Evolutionary conservation across 2,888 invertebrate genomes (phyloP).

Genomic region (Octonoba sinensis): DNA sequence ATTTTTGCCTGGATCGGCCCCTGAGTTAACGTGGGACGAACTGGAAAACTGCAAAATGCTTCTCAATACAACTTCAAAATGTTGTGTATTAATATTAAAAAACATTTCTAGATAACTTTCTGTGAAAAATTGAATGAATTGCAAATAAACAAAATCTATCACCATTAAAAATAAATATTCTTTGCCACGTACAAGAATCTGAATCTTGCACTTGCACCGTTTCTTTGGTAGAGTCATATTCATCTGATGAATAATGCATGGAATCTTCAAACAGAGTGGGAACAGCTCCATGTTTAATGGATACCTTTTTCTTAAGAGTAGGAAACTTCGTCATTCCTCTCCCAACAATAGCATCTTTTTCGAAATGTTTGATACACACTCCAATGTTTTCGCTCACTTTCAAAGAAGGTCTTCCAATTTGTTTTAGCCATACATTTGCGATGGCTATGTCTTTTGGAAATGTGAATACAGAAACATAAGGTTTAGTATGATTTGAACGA

Average conservation of each 20-base stretch:
- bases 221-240: not conserved
- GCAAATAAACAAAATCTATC: too few relatives aligned
- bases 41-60: too few relatives aligned
- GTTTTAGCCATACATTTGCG: constrained; percentile 33
- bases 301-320: constrained; percentile 22
- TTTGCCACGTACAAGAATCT: constrained; percentile 19
- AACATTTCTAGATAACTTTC: too few relatives aligned
- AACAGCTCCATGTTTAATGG: constrained; percentile 34
- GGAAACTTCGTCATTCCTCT: not conserved
- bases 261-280: constrained; percentile 24
- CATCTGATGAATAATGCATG: constrained; percentile 6
- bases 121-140: too few relatives aligned
- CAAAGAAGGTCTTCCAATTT: constrained; percentile 23
- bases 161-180: not conserved
- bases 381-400: constrained; percentile 23
- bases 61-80: too few relatives aligned
- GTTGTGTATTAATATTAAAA: too few relatives aligned
- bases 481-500: constrained; percentile 21
- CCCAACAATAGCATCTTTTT: constrained; percentile 25
- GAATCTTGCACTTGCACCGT: constrained; percentile 4
- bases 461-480: constrained; percentile 35
- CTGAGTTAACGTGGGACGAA: too few relatives aligned
- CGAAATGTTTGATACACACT: constrained; percentile 45
- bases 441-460: constrained; percentile 29
- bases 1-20: too few relatives aligned